phyloP scores from a whole-genome alignment of 2,113 vertebrate genomes.

The Odontesthes bonariensis region DNA sequence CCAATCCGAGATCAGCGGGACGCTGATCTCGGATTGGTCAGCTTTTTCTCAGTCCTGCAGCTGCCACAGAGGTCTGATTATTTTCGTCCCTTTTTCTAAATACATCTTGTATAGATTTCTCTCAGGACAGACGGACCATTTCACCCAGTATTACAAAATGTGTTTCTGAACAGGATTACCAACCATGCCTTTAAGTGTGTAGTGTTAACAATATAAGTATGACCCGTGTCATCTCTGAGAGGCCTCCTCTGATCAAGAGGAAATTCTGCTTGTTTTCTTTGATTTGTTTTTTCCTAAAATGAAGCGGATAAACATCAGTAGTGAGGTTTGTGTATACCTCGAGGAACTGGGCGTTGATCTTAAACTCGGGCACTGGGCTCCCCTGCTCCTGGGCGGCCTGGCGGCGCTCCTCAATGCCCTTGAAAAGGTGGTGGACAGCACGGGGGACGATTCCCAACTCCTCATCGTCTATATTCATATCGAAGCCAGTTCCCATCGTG shows the following conservation, averaged over 20 bases:
- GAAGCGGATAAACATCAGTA: background rate
- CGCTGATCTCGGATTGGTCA: no score
- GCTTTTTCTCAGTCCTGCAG: no score
- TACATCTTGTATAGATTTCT: no score
- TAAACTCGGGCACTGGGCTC: conserved; percentile 93
- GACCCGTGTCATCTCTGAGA: conserved; percentile 38
- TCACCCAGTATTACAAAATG: no score
- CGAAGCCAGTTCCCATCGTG: conserved; percentile 98
- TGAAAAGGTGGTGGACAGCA: conserved; percentile 93
- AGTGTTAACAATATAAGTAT: conserved; percentile 43
- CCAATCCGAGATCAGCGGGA: no score
- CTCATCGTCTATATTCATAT: conserved; percentile 90
- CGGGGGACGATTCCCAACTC: conserved; percentile 96
- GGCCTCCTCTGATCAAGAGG: background rate
- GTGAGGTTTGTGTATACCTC: conserved; percentile 83
- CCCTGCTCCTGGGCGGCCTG: conserved; percentile 88
- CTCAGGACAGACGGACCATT: no score
- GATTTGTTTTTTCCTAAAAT: background rate
- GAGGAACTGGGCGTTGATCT: conserved; percentile 97
- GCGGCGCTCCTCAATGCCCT: conserved; percentile 90
- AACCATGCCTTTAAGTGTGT: no score
- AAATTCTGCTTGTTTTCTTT: background rate
- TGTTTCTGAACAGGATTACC: no score
- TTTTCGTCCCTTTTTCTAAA: no score
- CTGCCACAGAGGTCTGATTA: no score